phyloP scores from a whole-genome alignment of 2,113 vertebrate species.

The Fulmarus glacialis region DNA sequence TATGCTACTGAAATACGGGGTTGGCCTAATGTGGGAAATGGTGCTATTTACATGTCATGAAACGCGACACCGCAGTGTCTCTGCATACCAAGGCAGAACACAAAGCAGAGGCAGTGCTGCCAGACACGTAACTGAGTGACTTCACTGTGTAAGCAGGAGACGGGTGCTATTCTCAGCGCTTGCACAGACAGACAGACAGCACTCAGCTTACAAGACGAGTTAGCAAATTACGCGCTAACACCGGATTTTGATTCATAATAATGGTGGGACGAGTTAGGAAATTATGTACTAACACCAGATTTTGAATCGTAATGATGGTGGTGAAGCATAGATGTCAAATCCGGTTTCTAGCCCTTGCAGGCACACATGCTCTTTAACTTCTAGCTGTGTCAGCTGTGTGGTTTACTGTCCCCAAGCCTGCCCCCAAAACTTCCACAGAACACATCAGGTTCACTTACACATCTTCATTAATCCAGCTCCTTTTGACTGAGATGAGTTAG shows the following conservation, averaged over 20 bases:
- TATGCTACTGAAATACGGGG: not conserved
- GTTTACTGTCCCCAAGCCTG: not conserved
- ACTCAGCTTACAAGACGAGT: not conserved
- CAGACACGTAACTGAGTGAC: constrained; percentile 36
- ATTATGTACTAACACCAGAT: not conserved
- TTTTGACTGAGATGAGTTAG: not conserved
- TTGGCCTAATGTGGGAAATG: not conserved
- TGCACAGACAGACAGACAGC: not conserved
- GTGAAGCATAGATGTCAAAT: not conserved
- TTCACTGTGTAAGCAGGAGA: constrained; percentile 33
- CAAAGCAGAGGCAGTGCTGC: constrained; percentile 25
- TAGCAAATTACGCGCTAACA: not conserved
- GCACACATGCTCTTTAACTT: not conserved
- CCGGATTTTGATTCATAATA: not conserved
- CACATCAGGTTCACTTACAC: not conserved
- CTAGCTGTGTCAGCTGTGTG: not conserved
- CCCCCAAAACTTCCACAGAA: not conserved
- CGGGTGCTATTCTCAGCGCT: constrained; percentile 33
- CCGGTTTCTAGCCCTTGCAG: not conserved
- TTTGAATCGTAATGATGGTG: not conserved
- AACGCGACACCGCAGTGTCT: not conserved
- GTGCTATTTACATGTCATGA: not conserved
- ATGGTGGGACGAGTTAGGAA: not conserved
- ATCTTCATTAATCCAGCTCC: not conserved
- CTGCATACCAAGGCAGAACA: not conserved